phyloP scores from a whole-genome alignment of 2,113 vertebrate genomes.

The Collichthys lucidus region DNA sequence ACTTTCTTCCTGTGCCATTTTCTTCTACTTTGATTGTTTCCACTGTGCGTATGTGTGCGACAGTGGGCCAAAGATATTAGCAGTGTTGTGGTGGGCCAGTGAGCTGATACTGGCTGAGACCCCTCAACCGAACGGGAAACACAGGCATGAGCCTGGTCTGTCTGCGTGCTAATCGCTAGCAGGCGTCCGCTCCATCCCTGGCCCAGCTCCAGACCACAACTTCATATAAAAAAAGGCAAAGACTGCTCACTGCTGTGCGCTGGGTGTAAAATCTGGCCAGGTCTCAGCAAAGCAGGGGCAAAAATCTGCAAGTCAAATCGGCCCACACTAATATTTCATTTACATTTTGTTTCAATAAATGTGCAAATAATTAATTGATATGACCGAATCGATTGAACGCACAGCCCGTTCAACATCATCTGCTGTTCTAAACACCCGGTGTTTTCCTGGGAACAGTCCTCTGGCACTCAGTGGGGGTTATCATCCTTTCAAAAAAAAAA shows the following conservation, averaged over 20 bases:
- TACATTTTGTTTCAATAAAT: not conserved
- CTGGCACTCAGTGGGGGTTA: not conserved
- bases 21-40: conserved; percentile 80
- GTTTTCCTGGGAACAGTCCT: conserved; percentile 8
- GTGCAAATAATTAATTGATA: not conserved
- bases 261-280: conserved; percentile 30
- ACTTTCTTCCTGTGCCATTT: conserved; percentile 79
- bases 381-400: not conserved
- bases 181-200: conserved; percentile 38
- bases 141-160: conserved; percentile 36
- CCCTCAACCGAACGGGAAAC: conserved; percentile 66
- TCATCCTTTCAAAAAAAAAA: not conserved
- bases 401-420: conserved; percentile 11
- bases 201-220: conserved; percentile 37
- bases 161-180: conserved; percentile 43
- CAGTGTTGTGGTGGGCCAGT: conserved; percentile 65
- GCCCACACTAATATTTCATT: not conserved
- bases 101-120: conserved; percentile 77
- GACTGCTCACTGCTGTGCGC: conserved; percentile 1
- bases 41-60: conserved; percentile 73
- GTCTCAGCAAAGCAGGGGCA: not conserved
- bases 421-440: not conserved
- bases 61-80: conserved; percentile 77
- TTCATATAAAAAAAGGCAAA: conserved; percentile 36
- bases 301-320: not conserved